Evolutionary conservation across 2,797 vertebrate species (phyloP), one percentile per base, ranked within the genome.

Genomic region (Nothura maculosa): DNA sequence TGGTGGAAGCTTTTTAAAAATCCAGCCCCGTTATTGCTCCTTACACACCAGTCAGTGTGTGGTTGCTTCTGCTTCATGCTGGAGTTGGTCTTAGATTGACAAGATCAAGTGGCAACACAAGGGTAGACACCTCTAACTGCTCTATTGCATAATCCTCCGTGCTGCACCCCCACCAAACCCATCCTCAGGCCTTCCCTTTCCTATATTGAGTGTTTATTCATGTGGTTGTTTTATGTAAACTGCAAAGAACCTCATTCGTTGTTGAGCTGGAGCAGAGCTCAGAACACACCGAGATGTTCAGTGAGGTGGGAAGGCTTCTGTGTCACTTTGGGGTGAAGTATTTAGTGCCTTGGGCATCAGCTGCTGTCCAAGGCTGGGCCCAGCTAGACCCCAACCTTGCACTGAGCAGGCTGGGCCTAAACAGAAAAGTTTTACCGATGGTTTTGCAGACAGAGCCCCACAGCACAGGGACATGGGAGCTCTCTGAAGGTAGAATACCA

Each of bases 201-300:
- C 95, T 69, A 75, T 89, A 78, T 38, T 66, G 74, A 61, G 60
- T 70, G 85, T 90, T 93, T 94, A 94, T 93, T 93, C 66, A 66
- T 81, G 81, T 68, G 79, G 79, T 68, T 87, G 81, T 87, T 94
- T 94, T 89, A 92, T 90, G 81, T 83, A 93, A 94, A 93, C 81
- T 93, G 79, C 76, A 73, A 90, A 89, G 81, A 89, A 73, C 72
- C 79, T 85, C 79, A 78, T 94, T 85, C 73, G 25, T 75, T 78
- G 66, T 87, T 78, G 78, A 87, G 75, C 78, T 91, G 85, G 85
- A 84, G 82, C 61, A 63, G 81, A 86, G 40, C 81, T 92, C 6
- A 0, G 72, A 86, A 74, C 0, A 2, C 58, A 36, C 3, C 6
- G 55, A 43, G 67, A 34, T 52, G 48, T 27, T 40, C 38, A 21